Evolutionary conservation across 2,888 invertebrate species (phyloP).

Genomic region (Mesorhabditis sp.): DNA sequence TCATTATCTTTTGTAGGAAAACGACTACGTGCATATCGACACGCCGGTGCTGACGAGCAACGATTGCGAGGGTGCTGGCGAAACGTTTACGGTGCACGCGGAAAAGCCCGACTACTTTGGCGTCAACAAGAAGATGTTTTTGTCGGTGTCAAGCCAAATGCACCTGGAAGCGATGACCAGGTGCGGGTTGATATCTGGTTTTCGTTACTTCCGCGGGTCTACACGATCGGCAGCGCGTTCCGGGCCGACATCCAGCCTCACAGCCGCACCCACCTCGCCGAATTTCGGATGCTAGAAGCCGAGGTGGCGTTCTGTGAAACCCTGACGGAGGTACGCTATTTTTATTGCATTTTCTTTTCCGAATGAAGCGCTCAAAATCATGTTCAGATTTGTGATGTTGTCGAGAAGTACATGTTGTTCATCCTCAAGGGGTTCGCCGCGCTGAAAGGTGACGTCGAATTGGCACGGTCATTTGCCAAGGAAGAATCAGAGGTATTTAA

Average conservation of each 20-base stretch:
- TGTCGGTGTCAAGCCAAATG: slow-evolving; percentile 94
- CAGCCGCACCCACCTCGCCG: slow-evolving; percentile 67
- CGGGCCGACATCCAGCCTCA: slow-evolving; percentile 84
- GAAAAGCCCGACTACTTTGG: slow-evolving; percentile 65
- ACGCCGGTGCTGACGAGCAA: slow-evolving; percentile 85
- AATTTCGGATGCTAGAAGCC: slow-evolving; percentile 92
- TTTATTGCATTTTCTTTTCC: neutral
- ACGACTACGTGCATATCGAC: slow-evolving; percentile 68
- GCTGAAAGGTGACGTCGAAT: neutral
- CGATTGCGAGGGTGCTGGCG: slow-evolving; percentile 97
- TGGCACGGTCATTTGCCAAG: neutral
- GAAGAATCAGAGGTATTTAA: neutral
- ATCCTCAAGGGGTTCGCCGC: no score
- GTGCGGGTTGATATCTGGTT: slow-evolving; percentile 49
- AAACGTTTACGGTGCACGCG: slow-evolving; percentile 71
- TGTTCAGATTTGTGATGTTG: neutral
- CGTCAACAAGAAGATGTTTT: slow-evolving; percentile 71
- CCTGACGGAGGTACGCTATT: neutral
- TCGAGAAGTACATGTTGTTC: neutral
- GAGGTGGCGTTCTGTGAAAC: slow-evolving; percentile 43
- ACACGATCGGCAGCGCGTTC: slow-evolving; percentile 86
- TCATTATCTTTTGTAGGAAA: slow-evolving; percentile 42
- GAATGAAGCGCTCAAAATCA: neutral
- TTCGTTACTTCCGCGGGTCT: slow-evolving; percentile 73
- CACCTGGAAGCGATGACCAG: slow-evolving; percentile 78